Evolutionary conservation across 2,888 invertebrate genomes (phyloP).

Genomic region (Tenthredo mesomela): DNA sequence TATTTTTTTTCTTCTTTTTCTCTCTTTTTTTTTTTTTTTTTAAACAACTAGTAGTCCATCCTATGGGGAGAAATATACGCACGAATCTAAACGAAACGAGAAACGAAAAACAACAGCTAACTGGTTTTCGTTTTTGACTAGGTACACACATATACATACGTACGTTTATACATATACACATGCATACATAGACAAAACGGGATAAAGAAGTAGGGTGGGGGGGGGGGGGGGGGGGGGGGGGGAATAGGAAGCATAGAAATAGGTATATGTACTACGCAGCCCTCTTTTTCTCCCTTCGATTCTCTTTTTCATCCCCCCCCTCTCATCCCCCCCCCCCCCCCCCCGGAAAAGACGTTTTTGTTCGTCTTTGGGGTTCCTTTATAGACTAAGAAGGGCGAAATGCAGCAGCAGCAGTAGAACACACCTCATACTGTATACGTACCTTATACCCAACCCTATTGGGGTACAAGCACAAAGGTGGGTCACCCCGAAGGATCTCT

Average conservation of each 20-base stretch:
- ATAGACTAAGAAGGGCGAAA: constrained; percentile 44
- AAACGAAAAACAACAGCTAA: constrained; percentile 50
- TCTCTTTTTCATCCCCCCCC: constrained; percentile 21
- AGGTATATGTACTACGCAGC: background rate
- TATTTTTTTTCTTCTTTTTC: background rate
- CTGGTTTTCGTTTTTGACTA: constrained; percentile 60
- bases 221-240: background rate
- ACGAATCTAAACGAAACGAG: background rate
- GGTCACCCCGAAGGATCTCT: constrained; percentile 69
- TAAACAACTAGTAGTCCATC: background rate
- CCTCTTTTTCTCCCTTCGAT: background rate
- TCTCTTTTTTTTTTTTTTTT: background rate
- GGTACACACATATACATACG: background rate
- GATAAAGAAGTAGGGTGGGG: background rate
- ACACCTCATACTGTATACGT: background rate
- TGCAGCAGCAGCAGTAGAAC: background rate
- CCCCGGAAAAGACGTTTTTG: constrained; percentile 67
- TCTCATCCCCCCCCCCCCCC: constrained; percentile 67
- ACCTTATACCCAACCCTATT: constrained; percentile 31
- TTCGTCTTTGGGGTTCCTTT: constrained; percentile 52
- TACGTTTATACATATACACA: background rate
- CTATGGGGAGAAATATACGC: background rate
- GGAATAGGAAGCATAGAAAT: background rate
- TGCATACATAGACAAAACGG: background rate
- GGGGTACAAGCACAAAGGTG: constrained; percentile 65